A percentile compares a stretch with the other conserved stretches of the same genome.
Conservation (phyloP, 30 jellyfish, hydroid and myxozoan species). For the Sanderia malayensis region DNA sequence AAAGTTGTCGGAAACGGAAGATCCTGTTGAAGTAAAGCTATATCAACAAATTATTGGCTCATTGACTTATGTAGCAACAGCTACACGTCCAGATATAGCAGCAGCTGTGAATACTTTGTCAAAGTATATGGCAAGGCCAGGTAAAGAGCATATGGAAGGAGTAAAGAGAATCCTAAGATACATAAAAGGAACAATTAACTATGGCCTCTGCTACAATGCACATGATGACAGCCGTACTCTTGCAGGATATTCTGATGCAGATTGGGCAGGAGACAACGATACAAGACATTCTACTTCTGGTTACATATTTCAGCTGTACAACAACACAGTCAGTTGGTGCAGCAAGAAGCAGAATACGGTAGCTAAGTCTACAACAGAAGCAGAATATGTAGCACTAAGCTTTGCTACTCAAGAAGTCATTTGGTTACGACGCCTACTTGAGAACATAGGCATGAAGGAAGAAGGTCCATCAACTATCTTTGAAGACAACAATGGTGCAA, state of each 20-base stretch:
- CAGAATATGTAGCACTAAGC: constrained; percentile 48
- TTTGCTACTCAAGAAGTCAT: constrained; percentile 47
- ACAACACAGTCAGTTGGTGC: constrained; percentile 40
- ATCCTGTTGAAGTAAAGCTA: constrained; percentile 6
- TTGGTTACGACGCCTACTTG: constrained; percentile 44
- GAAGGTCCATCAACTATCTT: neutral
- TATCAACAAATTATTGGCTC: constrained; percentile 70
- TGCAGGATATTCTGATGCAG: constrained; percentile 34
- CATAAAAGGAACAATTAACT: constrained; percentile 36
- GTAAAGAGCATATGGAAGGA: constrained; percentile 50
- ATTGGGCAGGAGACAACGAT: too few species aligned
- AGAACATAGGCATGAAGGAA: neutral
- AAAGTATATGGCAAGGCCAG: constrained; percentile 10
- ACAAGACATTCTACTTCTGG: constrained; percentile 63
- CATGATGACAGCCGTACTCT: too few species aligned
- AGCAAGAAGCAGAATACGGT: constrained; percentile 54
- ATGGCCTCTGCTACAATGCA: constrained; percentile 11
- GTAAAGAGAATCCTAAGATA: constrained; percentile 66
- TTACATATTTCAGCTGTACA: too few species aligned
- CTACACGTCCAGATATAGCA: constrained; percentile 64
- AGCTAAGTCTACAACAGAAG: constrained; percentile 61
- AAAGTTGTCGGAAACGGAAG: constrained; percentile 1
- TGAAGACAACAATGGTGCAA: constrained; percentile 50
- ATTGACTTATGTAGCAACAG: constrained; percentile 25
- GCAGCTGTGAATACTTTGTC: constrained; percentile 50